These are phyloP conservation scores for Amiota mariae DNA, from an alignment of 2,888 invertebrate genomes.

Conservation along the genomic window DNA sequence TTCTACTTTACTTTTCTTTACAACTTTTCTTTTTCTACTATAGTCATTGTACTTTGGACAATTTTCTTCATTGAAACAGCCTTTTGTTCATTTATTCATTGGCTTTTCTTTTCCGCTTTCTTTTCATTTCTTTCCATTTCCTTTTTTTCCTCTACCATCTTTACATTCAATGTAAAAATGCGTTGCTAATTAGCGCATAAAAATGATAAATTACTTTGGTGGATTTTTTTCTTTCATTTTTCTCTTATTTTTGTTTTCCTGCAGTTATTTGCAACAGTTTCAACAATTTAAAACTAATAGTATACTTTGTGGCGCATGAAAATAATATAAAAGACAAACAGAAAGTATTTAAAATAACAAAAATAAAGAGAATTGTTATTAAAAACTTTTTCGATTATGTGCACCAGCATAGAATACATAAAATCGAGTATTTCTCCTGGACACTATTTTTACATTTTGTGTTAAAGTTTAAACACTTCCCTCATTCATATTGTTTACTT, in stretches of 20 bases:
- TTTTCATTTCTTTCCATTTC: neutral
- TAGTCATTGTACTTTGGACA: neutral
- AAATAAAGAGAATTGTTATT: slow-evolving; percentile 30
- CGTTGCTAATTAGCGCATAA: slow-evolving; percentile 42
- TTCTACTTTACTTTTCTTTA: slow-evolving; percentile 1
- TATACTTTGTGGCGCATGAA: slow-evolving; percentile 38
- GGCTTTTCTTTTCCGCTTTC: neutral
- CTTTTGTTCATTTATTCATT: slow-evolving; percentile 8
- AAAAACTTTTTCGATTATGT: slow-evolving; percentile 57
- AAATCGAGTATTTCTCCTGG: neutral
- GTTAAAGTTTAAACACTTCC: neutral
- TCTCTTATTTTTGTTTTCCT: neutral
- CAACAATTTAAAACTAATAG: slow-evolving; percentile 36
- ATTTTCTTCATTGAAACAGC: neutral
- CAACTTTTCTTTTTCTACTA: neutral
- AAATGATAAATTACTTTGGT: slow-evolving; percentile 50
- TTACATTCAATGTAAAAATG: neutral
- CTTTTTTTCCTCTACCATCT: neutral
- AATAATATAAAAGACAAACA: neutral
- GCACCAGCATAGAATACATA: neutral
- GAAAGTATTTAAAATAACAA: too few species aligned
- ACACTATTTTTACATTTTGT: too few species aligned
- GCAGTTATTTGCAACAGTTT: slow-evolving; percentile 10
- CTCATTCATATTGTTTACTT: slow-evolving; percentile 1
- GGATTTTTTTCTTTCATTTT: neutral